Base-by-base conservation (phyloP, 2,888 invertebrate species). In the Drosophila setosimentum region DNA sequence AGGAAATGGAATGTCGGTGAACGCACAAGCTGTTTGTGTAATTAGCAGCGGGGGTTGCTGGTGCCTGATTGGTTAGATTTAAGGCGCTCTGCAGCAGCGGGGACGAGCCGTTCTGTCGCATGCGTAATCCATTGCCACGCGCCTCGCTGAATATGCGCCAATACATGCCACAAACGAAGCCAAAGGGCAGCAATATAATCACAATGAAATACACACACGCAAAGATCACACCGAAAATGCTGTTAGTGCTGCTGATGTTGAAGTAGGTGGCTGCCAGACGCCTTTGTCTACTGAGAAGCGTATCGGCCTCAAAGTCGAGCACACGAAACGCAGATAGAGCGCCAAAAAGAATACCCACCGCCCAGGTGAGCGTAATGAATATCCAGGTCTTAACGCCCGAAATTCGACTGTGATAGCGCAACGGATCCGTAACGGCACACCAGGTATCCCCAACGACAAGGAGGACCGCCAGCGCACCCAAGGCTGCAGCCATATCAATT, bases 401-500 rank as follows among this genome's bases (percentile, higher is more conserved):
- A 60, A 94, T 94, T 57, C 93, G 92, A 78, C 94, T 94, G 82
- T 94, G 94, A 90, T 95, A 95, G 55, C 94, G 94, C 68, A 95
- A 91, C 0, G 95, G 95, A 78, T 94, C 94, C 24, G 94, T 94
- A 18, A 95, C 94, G 5, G 95, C 95, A 80, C 94, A 94, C 93
- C 95, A 95, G 57, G 95, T 94, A 87, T 95, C 95, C 24, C 94
- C 93, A 4, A 93, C 93, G 1, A 93, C 92, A 8, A 93, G 79
- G 0, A 93, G 85, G 30, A 93, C 93, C 0, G 93, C 93, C 60
- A 93, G 82, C 0, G 93, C 92, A 33, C 93, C 93, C 74, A 93
- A 66, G 1, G 93, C 93, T 1, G 93, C 93, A 0, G 92, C 91
- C 83, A 93, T 85, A 61, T 93, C 93, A 24, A 93, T 91, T 21